Conservation (phyloP, 1,140 invertebrate species). For the Trinorchestia longiramus region DNA sequence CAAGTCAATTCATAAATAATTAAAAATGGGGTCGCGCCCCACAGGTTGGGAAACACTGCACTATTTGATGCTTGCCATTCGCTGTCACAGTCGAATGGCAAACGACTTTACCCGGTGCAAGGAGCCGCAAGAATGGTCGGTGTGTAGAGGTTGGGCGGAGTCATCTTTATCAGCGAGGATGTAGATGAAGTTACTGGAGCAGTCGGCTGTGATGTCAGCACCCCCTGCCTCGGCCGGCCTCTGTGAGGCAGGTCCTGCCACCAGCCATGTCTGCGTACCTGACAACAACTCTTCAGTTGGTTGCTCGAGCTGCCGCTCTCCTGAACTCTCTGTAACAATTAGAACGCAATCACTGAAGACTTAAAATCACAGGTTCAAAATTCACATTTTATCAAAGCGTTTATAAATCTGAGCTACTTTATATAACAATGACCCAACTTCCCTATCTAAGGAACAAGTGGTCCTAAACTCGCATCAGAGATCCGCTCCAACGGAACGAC, state of each 20-base stretch:
- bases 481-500: background rate
- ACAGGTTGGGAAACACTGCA: no score
- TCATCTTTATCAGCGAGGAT: slow-evolving; percentile 64
- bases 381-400: background rate
- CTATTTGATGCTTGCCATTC: no score
- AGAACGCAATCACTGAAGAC: background rate
- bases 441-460: background rate
- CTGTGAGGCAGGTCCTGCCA: slow-evolving; percentile 80
- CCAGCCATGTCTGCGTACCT: slow-evolving; percentile 79
- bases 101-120: background rate
- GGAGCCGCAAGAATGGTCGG: slow-evolving; percentile 55
- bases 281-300: background rate
- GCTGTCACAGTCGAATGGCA: background rate
- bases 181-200: slow-evolving; percentile 62
- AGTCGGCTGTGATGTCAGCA: slow-evolving; percentile 40
- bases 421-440: background rate
- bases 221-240: slow-evolving; percentile 57
- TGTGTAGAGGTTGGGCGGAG: background rate
- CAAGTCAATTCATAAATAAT: no score
- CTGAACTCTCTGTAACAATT: background rate
- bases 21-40: no score
- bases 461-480: background rate
- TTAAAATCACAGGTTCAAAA: background rate
- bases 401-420: background rate
- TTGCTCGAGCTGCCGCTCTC: background rate